Base-by-base conservation (phyloP, 2,797 vertebrate species). In the Steatocranus sp. region DNA sequence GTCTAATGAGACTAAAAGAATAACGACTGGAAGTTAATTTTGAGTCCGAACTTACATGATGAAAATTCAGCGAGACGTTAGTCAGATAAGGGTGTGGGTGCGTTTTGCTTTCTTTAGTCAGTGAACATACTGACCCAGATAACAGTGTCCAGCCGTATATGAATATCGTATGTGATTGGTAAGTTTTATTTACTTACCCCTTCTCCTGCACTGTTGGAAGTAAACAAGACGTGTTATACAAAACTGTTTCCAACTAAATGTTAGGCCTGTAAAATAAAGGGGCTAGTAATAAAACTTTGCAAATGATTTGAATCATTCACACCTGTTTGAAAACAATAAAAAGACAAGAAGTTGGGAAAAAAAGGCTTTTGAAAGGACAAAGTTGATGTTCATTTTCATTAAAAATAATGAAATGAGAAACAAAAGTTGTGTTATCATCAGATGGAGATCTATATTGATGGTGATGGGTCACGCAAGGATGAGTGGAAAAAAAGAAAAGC, bases 101-200 rank as follows among this genome's bases (percentile, higher is more conserved):
- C 18, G 46, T 25, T 53, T 58, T 63, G 34, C 43, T 23, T 38
- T 76, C 20, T 51, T 12, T 23, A 58, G 51, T 81, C 79, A 68
- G 61, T 76, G 75, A 89, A 83, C 83, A 85, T 76, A 88, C 78
- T 89, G 81, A 75, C 76, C 78, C 70, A 87, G 85, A 91, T 90
- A 80, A 82, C 85, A 70, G 58, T 75, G 70, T 89, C 68, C 70
- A 48, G 74, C 23, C 53, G 27, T 17, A 15, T 76, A 12, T 7
- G 8, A 34, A 23, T 41, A 74, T 75, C 3, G 15, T 77, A 63
- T 83, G 68, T 54, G 46, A 4, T 17, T 78, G 80, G 30, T 63
- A 54, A 50, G 46, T 82, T 56, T 82, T 1, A 80, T 80, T 53
- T n/a, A 43, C 32, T 84, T 61, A 14, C 18, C 30, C 10, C 1